phyloP scores from a whole-genome alignment of 1,140 invertebrate species.

The Philotrypesis tridentata region DNA sequence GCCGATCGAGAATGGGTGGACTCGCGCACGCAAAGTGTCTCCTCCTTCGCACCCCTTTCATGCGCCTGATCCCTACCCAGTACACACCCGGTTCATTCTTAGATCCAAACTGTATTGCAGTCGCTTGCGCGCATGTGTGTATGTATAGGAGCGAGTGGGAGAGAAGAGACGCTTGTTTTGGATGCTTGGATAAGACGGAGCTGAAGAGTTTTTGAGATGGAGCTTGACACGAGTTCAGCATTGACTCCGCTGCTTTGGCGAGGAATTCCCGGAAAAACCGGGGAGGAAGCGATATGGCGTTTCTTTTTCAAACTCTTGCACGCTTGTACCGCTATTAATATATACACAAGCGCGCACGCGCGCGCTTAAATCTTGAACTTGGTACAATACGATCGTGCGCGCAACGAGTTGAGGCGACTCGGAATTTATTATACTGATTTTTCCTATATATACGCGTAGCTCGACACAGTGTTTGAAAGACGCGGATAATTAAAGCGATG shows the following conservation, averaged over 20 bases:
- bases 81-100: slow-evolving; percentile 28
- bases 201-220: not conserved
- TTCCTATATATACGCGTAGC: too few relatives aligned
- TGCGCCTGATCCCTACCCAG: not conserved
- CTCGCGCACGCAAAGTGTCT: slow-evolving; percentile 18
- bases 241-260: not conserved
- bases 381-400: too few relatives aligned
- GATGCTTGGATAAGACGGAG: not conserved
- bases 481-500: too few relatives aligned
- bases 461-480: too few relatives aligned
- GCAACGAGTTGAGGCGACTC: too few relatives aligned
- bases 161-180: not conserved
- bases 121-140: too few relatives aligned
- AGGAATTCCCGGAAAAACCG: not conserved
- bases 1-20: slow-evolving; percentile 66
- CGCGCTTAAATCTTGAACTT: not conserved
- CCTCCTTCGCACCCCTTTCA: slow-evolving; percentile 8
- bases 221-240: not conserved
- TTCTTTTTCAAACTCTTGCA: not conserved
- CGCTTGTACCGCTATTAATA: not conserved
- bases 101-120: slow-evolving; percentile 2
- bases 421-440: too few relatives aligned
- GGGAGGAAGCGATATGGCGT: not conserved
- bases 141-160: not conserved
- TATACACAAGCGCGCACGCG: too few relatives aligned